phyloP scores from a whole-genome alignment of 2,797 vertebrate genomes.

The Choloepus didactylus region DNA sequence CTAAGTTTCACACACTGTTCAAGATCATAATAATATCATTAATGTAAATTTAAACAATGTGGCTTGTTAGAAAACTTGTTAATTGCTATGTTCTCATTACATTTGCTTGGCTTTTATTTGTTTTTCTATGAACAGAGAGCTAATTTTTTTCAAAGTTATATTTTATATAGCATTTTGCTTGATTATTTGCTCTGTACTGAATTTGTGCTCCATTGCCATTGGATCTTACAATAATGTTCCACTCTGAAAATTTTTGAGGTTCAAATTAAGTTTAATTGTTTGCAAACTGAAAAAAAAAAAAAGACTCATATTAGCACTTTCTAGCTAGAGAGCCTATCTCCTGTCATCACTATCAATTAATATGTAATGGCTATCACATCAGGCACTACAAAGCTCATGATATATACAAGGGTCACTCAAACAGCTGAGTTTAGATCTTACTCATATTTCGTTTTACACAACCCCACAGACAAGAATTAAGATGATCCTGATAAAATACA shows the following conservation, averaged over 20 bases:
- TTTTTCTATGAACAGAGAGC: slow-evolving; percentile 82
- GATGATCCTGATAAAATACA: slow-evolving; percentile 26
- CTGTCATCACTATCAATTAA: not conserved
- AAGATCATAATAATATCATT: slow-evolving; percentile 73
- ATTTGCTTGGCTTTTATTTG: slow-evolving; percentile 83
- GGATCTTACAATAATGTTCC: slow-evolving; percentile 92
- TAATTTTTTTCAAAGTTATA: slow-evolving; percentile 85
- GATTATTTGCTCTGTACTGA: slow-evolving; percentile 87
- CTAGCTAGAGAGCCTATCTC: not conserved
- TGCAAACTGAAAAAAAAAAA: slow-evolving; percentile 88
- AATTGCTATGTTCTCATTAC: slow-evolving; percentile 82
- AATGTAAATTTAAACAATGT: slow-evolving; percentile 75
- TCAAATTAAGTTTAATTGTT: slow-evolving; percentile 95
- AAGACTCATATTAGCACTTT: not conserved
- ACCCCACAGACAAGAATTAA: slow-evolving; percentile 28
- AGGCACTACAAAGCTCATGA: not conserved
- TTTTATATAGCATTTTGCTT: slow-evolving; percentile 86
- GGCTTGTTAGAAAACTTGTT: slow-evolving; percentile 81
- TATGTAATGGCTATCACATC: not conserved
- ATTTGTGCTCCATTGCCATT: slow-evolving; percentile 90
- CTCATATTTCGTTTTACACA: slow-evolving; percentile 17
- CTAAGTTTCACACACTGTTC: slow-evolving; percentile 77
- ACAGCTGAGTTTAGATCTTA: not conserved
- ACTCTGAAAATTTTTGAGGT: slow-evolving; percentile 93
- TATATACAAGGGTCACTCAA: too few relatives aligned